Conservation (phyloP, 2,797 vertebrate genomes). For the Myotis pilosus region DNA sequence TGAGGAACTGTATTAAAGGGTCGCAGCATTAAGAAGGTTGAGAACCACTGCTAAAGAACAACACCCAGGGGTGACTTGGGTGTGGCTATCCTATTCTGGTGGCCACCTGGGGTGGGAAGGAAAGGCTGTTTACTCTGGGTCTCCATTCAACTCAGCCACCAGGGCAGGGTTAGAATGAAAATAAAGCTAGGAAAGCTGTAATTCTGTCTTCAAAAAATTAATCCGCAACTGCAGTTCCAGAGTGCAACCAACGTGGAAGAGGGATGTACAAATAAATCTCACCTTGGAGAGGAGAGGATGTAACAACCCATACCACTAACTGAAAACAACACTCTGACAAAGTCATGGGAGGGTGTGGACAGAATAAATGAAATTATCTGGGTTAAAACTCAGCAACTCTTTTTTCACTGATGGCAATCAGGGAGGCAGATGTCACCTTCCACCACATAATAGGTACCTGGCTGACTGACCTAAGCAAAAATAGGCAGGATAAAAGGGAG, state of each 20-base stretch:
- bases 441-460: not conserved
- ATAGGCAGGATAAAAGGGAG: not conserved
- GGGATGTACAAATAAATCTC: not conserved
- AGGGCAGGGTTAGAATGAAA: slow-evolving; percentile 14
- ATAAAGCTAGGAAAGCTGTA: slow-evolving; percentile 35
- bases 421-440: not conserved
- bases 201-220: not conserved
- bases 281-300: not conserved
- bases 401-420: not conserved
- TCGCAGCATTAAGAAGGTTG: too few relatives aligned
- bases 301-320: not conserved
- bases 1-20: too few relatives aligned
- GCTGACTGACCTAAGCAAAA: not conserved
- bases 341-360: not conserved
- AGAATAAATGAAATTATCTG: slow-evolving; percentile 13
- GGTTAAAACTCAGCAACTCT: not conserved
- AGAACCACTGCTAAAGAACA: not conserved
- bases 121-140: slow-evolving; percentile 5
- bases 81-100: slow-evolving; percentile 25
- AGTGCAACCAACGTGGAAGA: not conserved
- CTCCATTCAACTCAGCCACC: slow-evolving; percentile 16
- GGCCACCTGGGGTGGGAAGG: slow-evolving; percentile 9
- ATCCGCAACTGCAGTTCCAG: not conserved
- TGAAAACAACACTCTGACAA: not conserved
- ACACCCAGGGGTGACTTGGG: not conserved